Conservation (phyloP, 2,888 invertebrate species). For the Ectobius pallidus region DNA sequence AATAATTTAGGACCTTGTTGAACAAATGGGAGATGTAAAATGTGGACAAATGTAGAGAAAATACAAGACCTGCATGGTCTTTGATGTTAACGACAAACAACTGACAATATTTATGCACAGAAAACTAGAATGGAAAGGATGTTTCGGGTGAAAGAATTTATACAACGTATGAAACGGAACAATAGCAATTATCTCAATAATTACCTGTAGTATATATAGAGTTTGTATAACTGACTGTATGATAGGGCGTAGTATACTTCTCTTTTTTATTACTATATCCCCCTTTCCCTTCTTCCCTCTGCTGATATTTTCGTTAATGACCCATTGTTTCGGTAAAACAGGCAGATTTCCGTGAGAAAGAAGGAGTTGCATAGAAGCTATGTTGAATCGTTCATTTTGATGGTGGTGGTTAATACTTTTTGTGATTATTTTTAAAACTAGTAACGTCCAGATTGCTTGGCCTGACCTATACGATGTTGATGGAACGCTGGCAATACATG, state of each 20-base stretch:
- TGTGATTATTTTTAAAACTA: neutral
- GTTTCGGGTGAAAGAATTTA: slow-evolving; percentile 13
- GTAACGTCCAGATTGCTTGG: neutral
- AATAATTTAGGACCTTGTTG: neutral
- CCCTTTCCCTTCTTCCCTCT: neutral
- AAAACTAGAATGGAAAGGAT: neutral
- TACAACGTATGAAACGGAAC: slow-evolving; percentile 5
- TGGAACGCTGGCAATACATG: neutral
- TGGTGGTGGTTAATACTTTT: neutral
- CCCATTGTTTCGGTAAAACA: slow-evolving; percentile 28
- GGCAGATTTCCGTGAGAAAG: slow-evolving; percentile 31
- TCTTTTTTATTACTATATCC: neutral
- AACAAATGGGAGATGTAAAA: too few relatives aligned
- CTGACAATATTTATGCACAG: neutral
- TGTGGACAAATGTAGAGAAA: too few relatives aligned
- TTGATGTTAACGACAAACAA: neutral
- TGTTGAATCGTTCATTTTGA: slow-evolving; percentile 21
- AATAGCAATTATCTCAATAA: slow-evolving; percentile 13
- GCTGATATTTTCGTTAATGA: slow-evolving; percentile 31
- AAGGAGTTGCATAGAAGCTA: neutral
- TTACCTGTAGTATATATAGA: neutral
- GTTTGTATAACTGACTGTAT: neutral
- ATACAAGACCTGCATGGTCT: too few relatives aligned
- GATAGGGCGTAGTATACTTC: slow-evolving; percentile 1
- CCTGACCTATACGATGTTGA: slow-evolving; percentile 8